Conservation (phyloP, 2,797 vertebrate species). For the Chelmon rostratus region DNA sequence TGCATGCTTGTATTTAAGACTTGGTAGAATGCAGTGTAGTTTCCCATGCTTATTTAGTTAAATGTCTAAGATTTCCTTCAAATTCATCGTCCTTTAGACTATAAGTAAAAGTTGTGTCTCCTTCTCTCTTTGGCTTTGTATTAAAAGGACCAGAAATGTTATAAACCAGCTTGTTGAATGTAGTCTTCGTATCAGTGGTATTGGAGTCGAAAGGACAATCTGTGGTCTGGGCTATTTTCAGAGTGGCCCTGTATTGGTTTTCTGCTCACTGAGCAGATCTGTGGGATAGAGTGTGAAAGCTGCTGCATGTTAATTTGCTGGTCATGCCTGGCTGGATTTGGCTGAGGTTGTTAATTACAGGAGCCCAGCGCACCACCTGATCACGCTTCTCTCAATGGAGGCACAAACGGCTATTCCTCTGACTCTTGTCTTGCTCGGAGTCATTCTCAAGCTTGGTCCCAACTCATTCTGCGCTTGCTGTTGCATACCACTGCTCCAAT, state of each 20-base stretch:
- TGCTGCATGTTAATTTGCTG: constrained; percentile 82
- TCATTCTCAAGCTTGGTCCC: constrained; percentile 8
- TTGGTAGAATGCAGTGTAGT: not conserved
- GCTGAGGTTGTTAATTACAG: constrained; percentile 84
- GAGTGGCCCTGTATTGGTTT: constrained; percentile 74
- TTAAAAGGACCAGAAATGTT: constrained; percentile 17
- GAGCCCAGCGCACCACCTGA: constrained; percentile 82
- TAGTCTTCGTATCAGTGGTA: constrained; percentile 29
- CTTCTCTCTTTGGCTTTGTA: constrained; percentile 6
- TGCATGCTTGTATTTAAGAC: not conserved
- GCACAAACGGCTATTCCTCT: constrained; percentile 40
- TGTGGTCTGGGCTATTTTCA: constrained; percentile 70
- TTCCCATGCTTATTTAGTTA: not conserved
- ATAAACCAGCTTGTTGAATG: constrained; percentile 41
- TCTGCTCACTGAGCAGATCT: constrained; percentile 81
- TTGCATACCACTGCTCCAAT: not conserved
- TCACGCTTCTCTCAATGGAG: constrained; percentile 63
- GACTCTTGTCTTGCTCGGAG: constrained; percentile 24
- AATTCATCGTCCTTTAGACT: not conserved
- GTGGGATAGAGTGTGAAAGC: constrained; percentile 78
- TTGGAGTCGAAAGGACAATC: constrained; percentile 59
- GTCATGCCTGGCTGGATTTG: constrained; percentile 83
- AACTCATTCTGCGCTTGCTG: not conserved
- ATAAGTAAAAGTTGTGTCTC: not conserved
- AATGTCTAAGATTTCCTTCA: not conserved